Evolutionary conservation across 2,888 invertebrate genomes (phyloP), one percentile per base, ranked within the genome.

Genomic region (Dynastes grantii): DNA sequence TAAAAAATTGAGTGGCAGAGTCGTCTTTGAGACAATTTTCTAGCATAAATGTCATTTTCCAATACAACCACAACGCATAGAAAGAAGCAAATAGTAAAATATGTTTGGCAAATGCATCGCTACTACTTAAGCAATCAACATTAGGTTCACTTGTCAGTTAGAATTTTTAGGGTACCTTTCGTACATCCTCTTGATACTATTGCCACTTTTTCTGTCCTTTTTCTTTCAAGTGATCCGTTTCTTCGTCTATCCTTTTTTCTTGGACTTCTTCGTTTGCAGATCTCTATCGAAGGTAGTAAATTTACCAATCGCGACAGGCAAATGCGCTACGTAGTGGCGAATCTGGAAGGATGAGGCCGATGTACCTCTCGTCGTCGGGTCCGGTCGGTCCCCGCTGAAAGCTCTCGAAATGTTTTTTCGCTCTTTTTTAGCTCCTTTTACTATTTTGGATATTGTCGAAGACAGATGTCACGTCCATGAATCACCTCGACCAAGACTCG

Each of bases 261-360:
- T 11, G 9, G 8, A 45, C 45, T 45, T 45, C 45, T 40, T 16
- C 51, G 68, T 68, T 49, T 81, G 85, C 85, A 87, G 88, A 88
- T 88, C 86, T 85, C 86, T 87, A 88, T 88, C 88, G 85, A 85
- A 77, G 83, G 87, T 85, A 85, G 86, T 88, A 88, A 88, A 88
- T 88, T 85, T 81, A 76, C 77, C 80, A 79, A 40, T 22, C 27
- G 80, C 79, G 83, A 82, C 82, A 83, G 83, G 82, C 80, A 81
- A 82, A 82, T 81, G 81, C 79, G 80, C 45, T 11, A 45, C 45
- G 80, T 80, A 81, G 81, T 80, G 79, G 80, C 80, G 81, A 79
- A 80, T 45, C 45, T 45, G 45, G 81, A 80, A 80, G 80, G 68
- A 67, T 8, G 78, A 76, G 80, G 81, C 81, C 81, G 78, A 79